Conservation (phyloP, 2,797 vertebrate genomes). For the Pangasius djambal region DNA sequence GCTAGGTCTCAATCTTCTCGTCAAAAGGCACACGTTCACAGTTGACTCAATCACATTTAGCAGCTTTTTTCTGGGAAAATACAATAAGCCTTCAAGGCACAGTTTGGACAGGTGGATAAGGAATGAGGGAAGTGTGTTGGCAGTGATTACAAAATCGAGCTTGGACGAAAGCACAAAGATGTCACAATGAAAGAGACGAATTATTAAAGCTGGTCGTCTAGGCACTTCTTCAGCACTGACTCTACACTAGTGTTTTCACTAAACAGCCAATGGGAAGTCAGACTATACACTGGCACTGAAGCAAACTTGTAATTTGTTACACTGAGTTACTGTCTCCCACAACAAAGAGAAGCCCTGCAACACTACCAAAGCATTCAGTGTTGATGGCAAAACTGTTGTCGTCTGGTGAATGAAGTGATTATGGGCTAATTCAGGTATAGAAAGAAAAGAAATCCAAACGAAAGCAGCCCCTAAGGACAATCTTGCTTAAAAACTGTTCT, state of each 20-base stretch:
- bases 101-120: conserved; percentile 53
- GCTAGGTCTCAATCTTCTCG: neutral
- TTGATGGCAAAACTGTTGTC: conserved; percentile 29
- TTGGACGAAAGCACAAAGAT: conserved; percentile 15
- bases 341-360: conserved; percentile 25
- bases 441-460: neutral
- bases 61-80: neutral
- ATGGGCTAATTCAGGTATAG: conserved; percentile 27
- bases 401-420: conserved; percentile 31
- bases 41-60: conserved; percentile 29
- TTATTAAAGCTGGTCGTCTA: conserved; percentile 29
- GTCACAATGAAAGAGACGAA: conserved; percentile 7
- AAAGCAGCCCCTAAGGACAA: neutral
- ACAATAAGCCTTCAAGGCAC: neutral
- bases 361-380: conserved; percentile 9
- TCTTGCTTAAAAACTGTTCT: neutral
- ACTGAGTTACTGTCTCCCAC: conserved; percentile 39
- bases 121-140: conserved; percentile 9
- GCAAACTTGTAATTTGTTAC: conserved; percentile 48
- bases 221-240: conserved; percentile 19
- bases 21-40: conserved; percentile 21
- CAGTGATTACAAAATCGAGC: conserved; percentile 32
- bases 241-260: conserved; percentile 44
- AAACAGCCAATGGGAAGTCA: conserved; percentile 16
- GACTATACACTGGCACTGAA: conserved; percentile 20